phyloP scores from a whole-genome alignment of 2,113 vertebrate species.

The Nematolebias whitei region DNA sequence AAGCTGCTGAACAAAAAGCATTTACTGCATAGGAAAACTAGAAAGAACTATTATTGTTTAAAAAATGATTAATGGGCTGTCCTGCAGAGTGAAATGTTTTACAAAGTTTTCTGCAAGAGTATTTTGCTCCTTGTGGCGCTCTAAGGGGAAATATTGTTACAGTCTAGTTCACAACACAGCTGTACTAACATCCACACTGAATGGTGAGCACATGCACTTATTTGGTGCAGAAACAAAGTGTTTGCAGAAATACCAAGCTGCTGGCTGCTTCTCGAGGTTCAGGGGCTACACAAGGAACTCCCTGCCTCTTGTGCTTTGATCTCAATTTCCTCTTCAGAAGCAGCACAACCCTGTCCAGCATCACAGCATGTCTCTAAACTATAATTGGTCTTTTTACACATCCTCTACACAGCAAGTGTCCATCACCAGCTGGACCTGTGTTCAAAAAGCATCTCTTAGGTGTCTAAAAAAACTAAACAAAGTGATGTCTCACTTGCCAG shows the following conservation, averaged over 20 bases:
- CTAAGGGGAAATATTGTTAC: neutral
- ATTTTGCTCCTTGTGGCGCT: neutral
- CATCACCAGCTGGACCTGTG: constrained; percentile 51
- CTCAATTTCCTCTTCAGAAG: constrained; percentile 45
- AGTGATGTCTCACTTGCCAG: constrained; percentile 31
- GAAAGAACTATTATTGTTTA: neutral
- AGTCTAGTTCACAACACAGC: neutral
- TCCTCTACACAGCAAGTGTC: constrained; percentile 49
- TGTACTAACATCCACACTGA: neutral
- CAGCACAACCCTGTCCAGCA: constrained; percentile 47
- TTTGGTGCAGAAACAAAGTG: neutral
- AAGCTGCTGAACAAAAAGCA: constrained; percentile 16
- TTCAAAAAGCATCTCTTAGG: constrained; percentile 38
- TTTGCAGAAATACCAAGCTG: neutral
- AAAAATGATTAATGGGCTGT: neutral
- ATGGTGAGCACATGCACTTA: neutral
- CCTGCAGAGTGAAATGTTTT: neutral
- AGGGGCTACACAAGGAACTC: constrained; percentile 10
- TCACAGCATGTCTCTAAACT: constrained; percentile 41
- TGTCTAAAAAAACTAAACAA: constrained; percentile 35
- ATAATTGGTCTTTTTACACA: constrained; percentile 65
- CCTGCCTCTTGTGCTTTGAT: constrained; percentile 51
- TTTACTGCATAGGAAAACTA: constrained; percentile 22
- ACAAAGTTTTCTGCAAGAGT: neutral
- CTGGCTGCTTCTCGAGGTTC: neutral